Evolutionary conservation across 1,140 invertebrate species (phyloP).

Genomic region (Drosophila subpulchrella): DNA sequence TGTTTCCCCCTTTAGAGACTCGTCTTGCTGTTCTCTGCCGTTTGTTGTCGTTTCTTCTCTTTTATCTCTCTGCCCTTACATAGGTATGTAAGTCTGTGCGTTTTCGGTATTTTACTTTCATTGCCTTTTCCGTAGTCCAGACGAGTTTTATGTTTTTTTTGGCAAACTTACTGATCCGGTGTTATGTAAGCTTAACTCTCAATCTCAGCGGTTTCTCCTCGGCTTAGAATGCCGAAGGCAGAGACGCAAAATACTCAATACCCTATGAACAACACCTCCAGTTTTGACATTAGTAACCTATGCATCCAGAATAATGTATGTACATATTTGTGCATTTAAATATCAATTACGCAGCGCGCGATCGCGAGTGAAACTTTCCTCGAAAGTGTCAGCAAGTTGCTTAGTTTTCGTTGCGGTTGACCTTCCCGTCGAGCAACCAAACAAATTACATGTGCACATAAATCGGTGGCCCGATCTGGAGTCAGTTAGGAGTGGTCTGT

Average conservation of each 20-base stretch:
- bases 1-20: slow-evolving; percentile 31
- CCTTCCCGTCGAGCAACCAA: slow-evolving; percentile 24
- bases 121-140: slow-evolving; percentile 35
- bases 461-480: slow-evolving; percentile 15
- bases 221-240: slow-evolving; percentile 57
- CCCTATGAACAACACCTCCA: slow-evolving; percentile 2
- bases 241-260: slow-evolving; percentile 6
- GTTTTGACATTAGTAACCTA: slow-evolving; percentile 2
- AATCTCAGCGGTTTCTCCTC: slow-evolving; percentile 42
- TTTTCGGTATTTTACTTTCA: slow-evolving; percentile 32
- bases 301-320: slow-evolving; percentile 26
- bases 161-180: slow-evolving; percentile 19
- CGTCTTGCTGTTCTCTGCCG: slow-evolving; percentile 11
- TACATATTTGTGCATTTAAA: slow-evolving; percentile 5
- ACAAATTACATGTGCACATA: slow-evolving; percentile 20
- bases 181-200: slow-evolving; percentile 55
- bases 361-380: slow-evolving; percentile 36
- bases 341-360: slow-evolving; percentile 5
- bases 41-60: slow-evolving; percentile 21
- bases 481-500: slow-evolving; percentile 21
- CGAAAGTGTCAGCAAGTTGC: slow-evolving; percentile 8
- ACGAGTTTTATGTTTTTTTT: slow-evolving; percentile 47
- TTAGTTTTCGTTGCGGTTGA: slow-evolving; percentile 18
- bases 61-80: slow-evolving; percentile 23
- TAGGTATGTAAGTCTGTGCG: slow-evolving; percentile 4